Percentiles rank a stretch among this genome's conserved stretches.
phyloP scores from a whole-genome alignment of 2,113 vertebrate species.

The Fulmarus glacialis region DNA sequence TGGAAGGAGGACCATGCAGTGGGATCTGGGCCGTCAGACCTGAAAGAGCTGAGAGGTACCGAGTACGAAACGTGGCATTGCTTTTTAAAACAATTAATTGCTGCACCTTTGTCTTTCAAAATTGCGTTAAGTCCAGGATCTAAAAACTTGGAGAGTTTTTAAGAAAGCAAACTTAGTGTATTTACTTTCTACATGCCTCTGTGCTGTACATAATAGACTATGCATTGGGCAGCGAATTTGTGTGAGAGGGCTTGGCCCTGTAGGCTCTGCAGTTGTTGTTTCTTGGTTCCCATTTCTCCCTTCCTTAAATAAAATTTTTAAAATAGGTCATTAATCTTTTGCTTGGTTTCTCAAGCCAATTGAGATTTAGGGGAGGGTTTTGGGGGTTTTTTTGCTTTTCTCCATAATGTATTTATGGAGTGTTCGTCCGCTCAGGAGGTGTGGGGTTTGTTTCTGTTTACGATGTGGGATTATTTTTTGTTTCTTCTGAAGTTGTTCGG shows the following conservation, averaged over 20 bases:
- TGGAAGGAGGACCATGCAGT: not conserved
- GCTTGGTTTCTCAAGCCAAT: not conserved
- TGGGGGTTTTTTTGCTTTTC: not conserved
- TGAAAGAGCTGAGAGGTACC: not conserved
- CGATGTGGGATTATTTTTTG: not conserved
- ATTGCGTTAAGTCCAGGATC: not conserved
- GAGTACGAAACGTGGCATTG: not conserved
- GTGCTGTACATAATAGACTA: not conserved
- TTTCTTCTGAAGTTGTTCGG: not conserved
- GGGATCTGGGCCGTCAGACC: not conserved
- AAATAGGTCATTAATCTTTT: constrained; percentile 1
- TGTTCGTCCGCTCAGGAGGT: not conserved
- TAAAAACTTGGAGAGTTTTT: not conserved
- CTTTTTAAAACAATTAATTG: not conserved
- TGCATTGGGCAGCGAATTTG: not conserved
- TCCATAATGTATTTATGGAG: not conserved
- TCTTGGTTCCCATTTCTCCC: not conserved
- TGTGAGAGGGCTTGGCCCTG: not conserved
- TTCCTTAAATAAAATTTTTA: constrained; percentile 4
- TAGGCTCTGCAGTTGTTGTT: not conserved
- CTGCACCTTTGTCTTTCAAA: not conserved
- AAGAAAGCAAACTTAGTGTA: not conserved
- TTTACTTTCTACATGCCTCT: not conserved
- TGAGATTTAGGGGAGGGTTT: not conserved
- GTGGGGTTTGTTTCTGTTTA: not conserved